phyloP scores from a whole-genome alignment of 2,113 vertebrate genomes.

The Microcebus griseorufus region DNA sequence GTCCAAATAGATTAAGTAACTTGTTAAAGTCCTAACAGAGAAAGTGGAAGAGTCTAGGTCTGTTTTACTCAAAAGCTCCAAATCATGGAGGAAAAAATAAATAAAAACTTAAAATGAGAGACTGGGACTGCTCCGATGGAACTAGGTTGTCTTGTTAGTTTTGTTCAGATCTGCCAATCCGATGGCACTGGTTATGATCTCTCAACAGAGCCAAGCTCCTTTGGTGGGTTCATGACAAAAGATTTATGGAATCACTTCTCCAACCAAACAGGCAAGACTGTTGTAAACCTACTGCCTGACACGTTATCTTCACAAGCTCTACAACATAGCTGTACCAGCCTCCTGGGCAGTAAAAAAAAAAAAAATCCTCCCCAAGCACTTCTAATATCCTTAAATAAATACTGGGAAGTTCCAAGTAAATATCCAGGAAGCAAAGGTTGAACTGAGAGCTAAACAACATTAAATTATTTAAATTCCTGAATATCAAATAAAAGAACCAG shows the following conservation, averaged over 20 bases:
- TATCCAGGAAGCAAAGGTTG: constrained; percentile 72
- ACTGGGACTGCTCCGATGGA: neutral
- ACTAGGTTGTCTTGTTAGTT: neutral
- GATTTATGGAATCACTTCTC: neutral
- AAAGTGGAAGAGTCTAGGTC: neutral
- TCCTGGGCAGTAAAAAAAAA: constrained; percentile 39
- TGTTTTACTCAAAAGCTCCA: neutral
- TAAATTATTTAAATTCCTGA: constrained; percentile 79
- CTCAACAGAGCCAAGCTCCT: neutral
- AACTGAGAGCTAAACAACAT: constrained; percentile 66
- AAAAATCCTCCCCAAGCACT: constrained; percentile 58
- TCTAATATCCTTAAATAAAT: constrained; percentile 73
- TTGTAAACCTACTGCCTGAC: neutral
- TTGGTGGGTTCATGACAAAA: neutral
- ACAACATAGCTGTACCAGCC: constrained; percentile 24
- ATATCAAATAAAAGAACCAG: constrained; percentile 71
- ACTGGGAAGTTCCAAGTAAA: constrained; percentile 72
- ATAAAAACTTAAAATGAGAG: neutral
- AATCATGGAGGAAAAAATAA: neutral
- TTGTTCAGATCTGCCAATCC: neutral
- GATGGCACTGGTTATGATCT: neutral
- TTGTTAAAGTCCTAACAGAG: neutral
- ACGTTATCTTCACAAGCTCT: constrained; percentile 51
- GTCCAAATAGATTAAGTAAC: neutral
- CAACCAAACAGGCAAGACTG: neutral